Percentiles rank a stretch among this genome's conserved stretches.
Conservation (phyloP, 2,797 vertebrate species). For the Xyrichtys novacula region DNA sequence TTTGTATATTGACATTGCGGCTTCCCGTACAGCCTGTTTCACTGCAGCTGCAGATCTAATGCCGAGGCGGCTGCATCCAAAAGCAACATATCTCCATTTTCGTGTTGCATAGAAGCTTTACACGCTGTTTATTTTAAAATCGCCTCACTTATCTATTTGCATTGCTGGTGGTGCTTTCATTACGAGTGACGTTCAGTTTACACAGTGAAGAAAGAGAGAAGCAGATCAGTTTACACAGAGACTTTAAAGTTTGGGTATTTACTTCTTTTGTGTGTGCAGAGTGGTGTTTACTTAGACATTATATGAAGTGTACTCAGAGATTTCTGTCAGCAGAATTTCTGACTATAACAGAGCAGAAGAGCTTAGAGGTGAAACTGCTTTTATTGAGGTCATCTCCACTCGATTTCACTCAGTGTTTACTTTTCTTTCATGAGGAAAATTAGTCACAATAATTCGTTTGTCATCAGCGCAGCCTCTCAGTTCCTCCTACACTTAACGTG, state of each 20-base stretch:
- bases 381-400: constrained; percentile 4
- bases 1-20: constrained; percentile 24
- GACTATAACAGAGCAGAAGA: constrained; percentile 3
- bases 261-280: constrained; percentile 18
- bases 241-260: constrained; percentile 44
- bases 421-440: constrained; percentile 30
- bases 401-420: constrained; percentile 35
- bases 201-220: constrained; percentile 25
- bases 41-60: constrained; percentile 14
- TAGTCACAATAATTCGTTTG: constrained; percentile 26
- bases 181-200: constrained; percentile 31
- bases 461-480: constrained; percentile 30
- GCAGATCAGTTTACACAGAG: constrained; percentile 57
- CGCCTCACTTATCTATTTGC: background rate
- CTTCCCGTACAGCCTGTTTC: background rate
- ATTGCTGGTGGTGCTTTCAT: too few relatives aligned
- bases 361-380: too few relatives aligned
- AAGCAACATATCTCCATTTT: background rate
- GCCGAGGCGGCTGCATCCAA: constrained; percentile 1
- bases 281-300: constrained; percentile 46
- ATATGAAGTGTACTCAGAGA: constrained; percentile 57
- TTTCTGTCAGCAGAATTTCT: constrained; percentile 43
- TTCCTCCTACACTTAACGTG: constrained; percentile 40
- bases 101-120: background rate
- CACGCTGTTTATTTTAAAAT: background rate